Base-by-base conservation (phyloP, 2,113 vertebrate species). In the Eclectus roratus region DNA sequence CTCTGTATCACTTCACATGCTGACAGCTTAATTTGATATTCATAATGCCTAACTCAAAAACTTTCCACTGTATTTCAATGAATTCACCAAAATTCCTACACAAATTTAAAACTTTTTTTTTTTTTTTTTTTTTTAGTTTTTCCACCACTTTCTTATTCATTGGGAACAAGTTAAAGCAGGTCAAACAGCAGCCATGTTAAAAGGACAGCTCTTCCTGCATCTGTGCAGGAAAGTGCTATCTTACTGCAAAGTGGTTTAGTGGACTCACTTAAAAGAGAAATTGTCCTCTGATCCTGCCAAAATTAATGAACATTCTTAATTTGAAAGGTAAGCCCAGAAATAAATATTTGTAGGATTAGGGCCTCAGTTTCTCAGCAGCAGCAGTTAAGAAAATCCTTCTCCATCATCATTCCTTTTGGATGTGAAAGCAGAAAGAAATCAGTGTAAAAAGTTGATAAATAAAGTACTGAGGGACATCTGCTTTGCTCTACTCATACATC, bases 21-120 rank as follows among this genome's bases (percentile, higher is more conserved):
- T 98, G 97, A 98, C 98, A 98, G 94, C 96, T 98, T 98, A 97
- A 98, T 98, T 98, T 95, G 94, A 97, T 96, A 92, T 93, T 98
- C 84, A 78, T 91, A 91, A 94, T 93, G 95, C 93, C 95, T 90
- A 96, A 97, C 97, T 97, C 96, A 95, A 98, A 98, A 98, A 97
- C 89, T 97, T 96, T 71, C 95, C 37, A 61, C 79, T 95, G 84
- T 90, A 97, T 97, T 96, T 97, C 98, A 95, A 97, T 90, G 89
- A 97, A 95, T 88, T 92, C 69, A 91, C 47, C 72, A 96, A 71
- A 92, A 96, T 91, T 84, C 94, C 95, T 77, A 58, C 61, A 55
- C 69, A 76, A 96, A 88, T 83, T 46, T 89, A 80, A 93, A 94
- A 58, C 56, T 35, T 16, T 24, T 58, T 31, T 53, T 46, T 46